Conservation (phyloP, 2,113 vertebrate genomes). For the Larimichthys polyactis region DNA sequence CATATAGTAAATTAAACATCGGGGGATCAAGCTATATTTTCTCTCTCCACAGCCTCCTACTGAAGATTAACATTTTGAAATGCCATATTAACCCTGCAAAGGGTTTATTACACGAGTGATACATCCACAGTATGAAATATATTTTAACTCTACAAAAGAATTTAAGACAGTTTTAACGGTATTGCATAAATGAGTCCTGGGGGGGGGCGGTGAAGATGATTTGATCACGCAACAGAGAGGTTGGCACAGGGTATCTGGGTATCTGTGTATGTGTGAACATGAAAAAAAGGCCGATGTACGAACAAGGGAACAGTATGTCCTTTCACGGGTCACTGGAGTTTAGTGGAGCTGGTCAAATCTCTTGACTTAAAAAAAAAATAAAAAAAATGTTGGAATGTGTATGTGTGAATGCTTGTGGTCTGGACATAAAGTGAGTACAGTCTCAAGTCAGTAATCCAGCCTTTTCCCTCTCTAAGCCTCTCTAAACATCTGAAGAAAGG, state of each 20-base stretch:
- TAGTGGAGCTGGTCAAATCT: slow-evolving; percentile 32
- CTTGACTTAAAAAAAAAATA: slow-evolving; percentile 37
- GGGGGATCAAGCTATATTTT: background rate
- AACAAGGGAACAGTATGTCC: slow-evolving; percentile 37
- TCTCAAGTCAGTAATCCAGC: slow-evolving; percentile 38
- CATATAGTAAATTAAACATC: background rate
- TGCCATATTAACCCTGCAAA: background rate
- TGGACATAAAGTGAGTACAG: slow-evolving; percentile 27
- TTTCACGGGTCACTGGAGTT: slow-evolving; percentile 46
- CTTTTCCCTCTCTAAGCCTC: slow-evolving; percentile 29
- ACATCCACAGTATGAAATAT: background rate
- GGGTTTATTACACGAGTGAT: background rate
- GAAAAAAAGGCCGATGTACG: background rate
- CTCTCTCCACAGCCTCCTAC: background rate
- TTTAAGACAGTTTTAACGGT: slow-evolving; percentile 28
- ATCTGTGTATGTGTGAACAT: slow-evolving; percentile 15
- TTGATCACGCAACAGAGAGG: slow-evolving; percentile 24
- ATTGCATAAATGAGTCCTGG: slow-evolving; percentile 28
- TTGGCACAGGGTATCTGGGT: background rate
- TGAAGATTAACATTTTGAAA: slow-evolving; percentile 18
- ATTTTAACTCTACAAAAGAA: slow-evolving; percentile 25
- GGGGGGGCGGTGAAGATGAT: slow-evolving; percentile 3
- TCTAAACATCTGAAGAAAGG: slow-evolving; percentile 25
- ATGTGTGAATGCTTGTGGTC: slow-evolving; percentile 12
- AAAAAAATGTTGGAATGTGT: slow-evolving; percentile 38